phyloP scores from a whole-genome alignment of 2,113 vertebrate species.

The Macquaria ambigua region DNA sequence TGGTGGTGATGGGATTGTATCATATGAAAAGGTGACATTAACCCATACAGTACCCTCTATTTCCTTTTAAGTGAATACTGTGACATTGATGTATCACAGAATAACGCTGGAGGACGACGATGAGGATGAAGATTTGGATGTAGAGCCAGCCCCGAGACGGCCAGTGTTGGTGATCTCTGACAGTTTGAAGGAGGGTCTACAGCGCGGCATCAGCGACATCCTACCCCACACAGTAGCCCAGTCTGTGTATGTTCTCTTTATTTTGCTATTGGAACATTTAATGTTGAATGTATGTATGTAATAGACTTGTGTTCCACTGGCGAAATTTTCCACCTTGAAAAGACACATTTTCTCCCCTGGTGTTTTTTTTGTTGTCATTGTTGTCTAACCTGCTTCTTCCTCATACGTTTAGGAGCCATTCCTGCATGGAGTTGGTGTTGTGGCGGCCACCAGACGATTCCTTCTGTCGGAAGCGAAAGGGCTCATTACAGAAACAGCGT shows the following conservation, averaged over 20 bases:
- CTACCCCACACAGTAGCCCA: slow-evolving; percentile 86
- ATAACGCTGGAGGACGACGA: slow-evolving; percentile 87
- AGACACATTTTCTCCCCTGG: too few species aligned
- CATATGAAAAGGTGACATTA: background rate
- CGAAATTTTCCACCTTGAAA: background rate
- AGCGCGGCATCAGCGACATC: slow-evolving; percentile 85
- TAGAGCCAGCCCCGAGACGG: slow-evolving; percentile 79
- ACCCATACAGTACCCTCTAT: background rate
- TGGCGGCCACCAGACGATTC: slow-evolving; percentile 86
- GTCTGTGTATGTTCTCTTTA: slow-evolving; percentile 82
- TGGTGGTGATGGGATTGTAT: background rate
- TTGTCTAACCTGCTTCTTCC: background rate
- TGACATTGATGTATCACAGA: slow-evolving; percentile 67
- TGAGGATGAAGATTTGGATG: slow-evolving; percentile 84
- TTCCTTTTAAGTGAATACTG: background rate
- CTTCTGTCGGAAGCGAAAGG: slow-evolving; percentile 80
- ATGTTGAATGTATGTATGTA: background rate
- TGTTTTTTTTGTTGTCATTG: too few species aligned
- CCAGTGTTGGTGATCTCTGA: slow-evolving; percentile 86
- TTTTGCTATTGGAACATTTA: background rate
- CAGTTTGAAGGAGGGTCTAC: slow-evolving; percentile 85
- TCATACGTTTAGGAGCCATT: slow-evolving; percentile 78
- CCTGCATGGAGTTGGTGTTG: slow-evolving; percentile 88
- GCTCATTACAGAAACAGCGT: slow-evolving; percentile 80
- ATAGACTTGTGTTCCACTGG: background rate